Evolutionary conservation across 2,888 invertebrate genomes (phyloP).

Genomic region (Hirtodrosophila confusa): DNA sequence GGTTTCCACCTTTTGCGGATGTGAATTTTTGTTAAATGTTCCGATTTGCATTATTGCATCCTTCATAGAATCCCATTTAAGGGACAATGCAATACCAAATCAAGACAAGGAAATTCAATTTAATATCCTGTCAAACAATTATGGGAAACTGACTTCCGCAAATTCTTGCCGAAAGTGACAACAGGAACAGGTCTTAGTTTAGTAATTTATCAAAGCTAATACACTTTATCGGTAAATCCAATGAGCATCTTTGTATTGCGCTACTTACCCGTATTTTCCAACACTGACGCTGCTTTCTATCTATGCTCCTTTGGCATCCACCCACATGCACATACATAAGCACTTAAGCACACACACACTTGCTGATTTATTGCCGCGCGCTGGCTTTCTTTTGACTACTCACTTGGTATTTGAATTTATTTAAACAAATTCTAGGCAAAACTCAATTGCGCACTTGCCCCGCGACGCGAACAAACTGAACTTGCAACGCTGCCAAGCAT

Average conservation of each 20-base stretch:
- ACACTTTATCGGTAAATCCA: not conserved
- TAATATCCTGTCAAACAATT: no score
- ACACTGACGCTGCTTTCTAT: slow-evolving; percentile 7
- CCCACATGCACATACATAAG: not conserved
- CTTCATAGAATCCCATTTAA: no score
- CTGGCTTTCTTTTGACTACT: not conserved
- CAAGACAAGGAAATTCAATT: no score
- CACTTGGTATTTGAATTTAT: slow-evolving; percentile 4
- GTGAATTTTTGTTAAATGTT: no score
- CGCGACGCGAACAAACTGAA: slow-evolving; percentile 40
- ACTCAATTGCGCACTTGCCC: slow-evolving; percentile 35
- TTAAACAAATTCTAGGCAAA: slow-evolving; percentile 28
- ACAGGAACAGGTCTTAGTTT: no score
- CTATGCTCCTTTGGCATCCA: not conserved
- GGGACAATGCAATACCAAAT: no score
- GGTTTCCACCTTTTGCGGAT: no score
- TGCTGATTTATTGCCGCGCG: slow-evolving; percentile 1
- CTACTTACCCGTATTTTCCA: slow-evolving; percentile 36
- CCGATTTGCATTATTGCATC: no score
- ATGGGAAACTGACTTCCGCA: no score
- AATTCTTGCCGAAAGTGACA: no score
- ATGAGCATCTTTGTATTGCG: not conserved
- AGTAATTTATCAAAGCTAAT: slow-evolving; percentile 13
- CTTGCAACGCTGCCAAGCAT: slow-evolving; percentile 47
- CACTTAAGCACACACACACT: slow-evolving; percentile 12